These are phyloP conservation scores for Pogonocherus hispidulus DNA, from an alignment of 2,888 invertebrate species.

Conservation along the genomic window DNA sequence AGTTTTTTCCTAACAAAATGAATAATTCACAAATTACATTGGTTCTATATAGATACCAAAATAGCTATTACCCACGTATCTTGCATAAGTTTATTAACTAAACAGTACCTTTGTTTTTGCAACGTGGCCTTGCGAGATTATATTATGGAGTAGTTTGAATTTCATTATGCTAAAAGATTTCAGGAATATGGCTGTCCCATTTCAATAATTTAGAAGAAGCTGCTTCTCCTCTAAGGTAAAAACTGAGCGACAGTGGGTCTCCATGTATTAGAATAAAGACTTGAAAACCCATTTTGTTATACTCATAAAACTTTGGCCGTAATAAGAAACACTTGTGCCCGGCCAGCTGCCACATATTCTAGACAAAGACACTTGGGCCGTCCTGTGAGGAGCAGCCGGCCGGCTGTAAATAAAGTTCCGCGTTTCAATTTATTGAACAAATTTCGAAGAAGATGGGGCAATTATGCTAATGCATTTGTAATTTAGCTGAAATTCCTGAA, in stretches of 20 bases:
- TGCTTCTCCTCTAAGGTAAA: conserved; percentile 7
- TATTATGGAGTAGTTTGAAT: background rate
- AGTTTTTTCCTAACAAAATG: no score
- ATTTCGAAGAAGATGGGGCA: conserved; percentile 30
- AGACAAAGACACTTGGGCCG: conserved; percentile 45
- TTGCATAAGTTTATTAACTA: no score
- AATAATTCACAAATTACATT: no score
- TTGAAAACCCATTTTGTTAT: conserved; percentile 47
- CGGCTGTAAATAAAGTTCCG: conserved; percentile 30
- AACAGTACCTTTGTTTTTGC: background rate
- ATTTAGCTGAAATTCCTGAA: conserved; percentile 27
- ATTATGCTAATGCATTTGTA: conserved; percentile 39
- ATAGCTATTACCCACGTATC: no score
- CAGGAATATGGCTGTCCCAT: background rate
- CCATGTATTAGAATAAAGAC: conserved; percentile 38
- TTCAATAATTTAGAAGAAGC: conserved; percentile 1
- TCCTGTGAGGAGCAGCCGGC: conserved; percentile 25
- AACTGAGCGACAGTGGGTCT: conserved; percentile 15
- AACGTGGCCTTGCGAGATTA: background rate
- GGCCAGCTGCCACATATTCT: conserved; percentile 49
- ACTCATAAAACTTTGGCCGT: conserved; percentile 49
- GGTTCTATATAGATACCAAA: no score
- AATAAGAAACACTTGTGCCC: conserved; percentile 49
- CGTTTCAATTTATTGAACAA: conserved; percentile 32
- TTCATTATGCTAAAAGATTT: conserved; percentile 2